Conservation (phyloP, 2,888 invertebrate species). For the Stenchaetothrips biformis region DNA sequence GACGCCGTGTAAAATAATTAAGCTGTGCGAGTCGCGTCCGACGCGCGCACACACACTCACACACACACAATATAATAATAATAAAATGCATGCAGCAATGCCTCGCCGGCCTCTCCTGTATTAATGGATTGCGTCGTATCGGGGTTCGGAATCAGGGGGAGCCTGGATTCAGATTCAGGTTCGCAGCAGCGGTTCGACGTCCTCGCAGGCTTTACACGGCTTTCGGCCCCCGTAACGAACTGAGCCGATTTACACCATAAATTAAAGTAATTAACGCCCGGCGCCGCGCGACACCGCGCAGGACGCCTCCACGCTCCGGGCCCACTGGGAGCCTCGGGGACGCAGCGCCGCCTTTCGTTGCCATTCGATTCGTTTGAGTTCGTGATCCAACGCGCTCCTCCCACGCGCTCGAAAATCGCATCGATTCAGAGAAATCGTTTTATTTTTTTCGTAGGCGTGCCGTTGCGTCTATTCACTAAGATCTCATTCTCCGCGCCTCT, state of each 20-base stretch:
- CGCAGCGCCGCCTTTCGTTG: background rate
- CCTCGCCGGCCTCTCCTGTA: background rate
- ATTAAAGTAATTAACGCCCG: constrained; percentile 19
- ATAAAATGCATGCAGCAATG: background rate
- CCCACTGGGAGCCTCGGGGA: background rate
- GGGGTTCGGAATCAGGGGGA: background rate
- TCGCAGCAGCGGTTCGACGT: no score
- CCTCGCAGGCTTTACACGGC: no score
- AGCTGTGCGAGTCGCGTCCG: background rate
- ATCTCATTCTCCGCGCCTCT: no score
- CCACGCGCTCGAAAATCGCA: no score
- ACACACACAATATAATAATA: background rate
- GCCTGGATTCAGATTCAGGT: no score
- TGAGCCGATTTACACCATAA: constrained; percentile 15
- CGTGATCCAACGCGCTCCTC: no score
- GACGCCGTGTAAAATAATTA: constrained; percentile 16
- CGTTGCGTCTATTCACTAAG: no score
- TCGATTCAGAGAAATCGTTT: no score
- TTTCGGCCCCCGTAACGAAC: background rate
- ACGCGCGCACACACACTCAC: background rate
- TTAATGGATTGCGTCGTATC: constrained; percentile 16
- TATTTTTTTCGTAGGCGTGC: no score
- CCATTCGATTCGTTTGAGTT: no score
- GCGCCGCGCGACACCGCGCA: no score
- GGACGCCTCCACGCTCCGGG: background rate